A percentile compares a stretch with the other conserved stretches of the same genome.
Evolutionary conservation across 1,140 invertebrate species (phyloP).

Genomic region (Lasaia peninsularis): DNA sequence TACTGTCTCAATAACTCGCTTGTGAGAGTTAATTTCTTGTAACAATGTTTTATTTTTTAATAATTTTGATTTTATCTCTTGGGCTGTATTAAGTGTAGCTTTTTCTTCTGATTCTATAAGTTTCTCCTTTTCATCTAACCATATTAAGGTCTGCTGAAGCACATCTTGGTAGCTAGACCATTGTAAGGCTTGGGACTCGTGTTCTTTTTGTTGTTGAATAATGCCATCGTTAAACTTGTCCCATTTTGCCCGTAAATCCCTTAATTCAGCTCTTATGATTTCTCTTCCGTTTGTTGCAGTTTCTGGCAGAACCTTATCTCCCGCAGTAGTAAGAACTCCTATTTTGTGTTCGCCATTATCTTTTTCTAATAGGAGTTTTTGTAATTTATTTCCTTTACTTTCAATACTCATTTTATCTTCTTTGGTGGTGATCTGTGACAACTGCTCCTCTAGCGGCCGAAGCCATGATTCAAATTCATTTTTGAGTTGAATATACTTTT

Average conservation of each 20-base stretch:
- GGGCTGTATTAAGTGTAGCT: conserved; percentile 81
- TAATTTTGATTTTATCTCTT: conserved; percentile 92
- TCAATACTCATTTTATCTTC: conserved; percentile 79
- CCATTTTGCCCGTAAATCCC: conserved; percentile 88
- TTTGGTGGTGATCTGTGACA: conserved; percentile 81
- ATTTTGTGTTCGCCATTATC: conserved; percentile 91
- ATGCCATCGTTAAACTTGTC: conserved; percentile 90
- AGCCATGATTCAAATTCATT: conserved; percentile 88
- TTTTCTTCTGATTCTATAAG: conserved; percentile 84
- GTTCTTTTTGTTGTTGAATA: conserved; percentile 87
- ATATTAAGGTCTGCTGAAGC: conserved; percentile 87
- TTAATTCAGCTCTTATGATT: conserved; percentile 88
- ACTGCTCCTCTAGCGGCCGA: conserved; percentile 84
- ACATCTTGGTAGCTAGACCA: conserved; percentile 92
- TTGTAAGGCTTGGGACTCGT: conserved; percentile 90
- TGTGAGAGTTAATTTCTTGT: conserved; percentile 94
- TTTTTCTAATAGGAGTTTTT: conserved; percentile 88
- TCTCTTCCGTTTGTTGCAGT: conserved; percentile 94
- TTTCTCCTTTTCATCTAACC: conserved; percentile 93
- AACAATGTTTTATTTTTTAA: conserved; percentile 91
- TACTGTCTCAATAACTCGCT: conserved; percentile 91
- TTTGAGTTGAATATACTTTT: conserved; percentile 87
- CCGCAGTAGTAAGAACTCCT: conserved; percentile 83
- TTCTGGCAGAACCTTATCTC: conserved; percentile 93
- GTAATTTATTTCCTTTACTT: conserved; percentile 79